Conservation (phyloP, 2,113 vertebrate genomes). For the Uria lomvia region DNA sequence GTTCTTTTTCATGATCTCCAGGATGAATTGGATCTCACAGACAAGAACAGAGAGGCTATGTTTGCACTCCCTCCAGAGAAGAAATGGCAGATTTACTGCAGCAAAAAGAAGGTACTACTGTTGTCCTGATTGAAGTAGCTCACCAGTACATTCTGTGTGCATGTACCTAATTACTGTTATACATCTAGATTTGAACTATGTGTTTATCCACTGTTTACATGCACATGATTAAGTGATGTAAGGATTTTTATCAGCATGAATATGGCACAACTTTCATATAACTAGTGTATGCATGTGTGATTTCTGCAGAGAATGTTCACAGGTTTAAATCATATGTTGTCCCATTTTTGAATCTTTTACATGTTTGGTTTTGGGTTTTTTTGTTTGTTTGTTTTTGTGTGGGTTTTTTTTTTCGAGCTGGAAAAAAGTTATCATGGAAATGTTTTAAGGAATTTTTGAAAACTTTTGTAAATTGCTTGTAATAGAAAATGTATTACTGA, state of each 20-base stretch:
- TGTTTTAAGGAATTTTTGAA: not conserved
- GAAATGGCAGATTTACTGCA: constrained; percentile 99
- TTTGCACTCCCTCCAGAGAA: constrained; percentile 96
- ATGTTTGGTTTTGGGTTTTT: not conserved
- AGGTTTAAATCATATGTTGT: not conserved
- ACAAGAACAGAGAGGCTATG: constrained; percentile 96
- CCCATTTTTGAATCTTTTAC: not conserved
- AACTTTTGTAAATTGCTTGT: not conserved
- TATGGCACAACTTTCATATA: not conserved
- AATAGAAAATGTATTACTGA: not conserved
- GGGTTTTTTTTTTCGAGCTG: not conserved
- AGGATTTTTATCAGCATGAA: not conserved
- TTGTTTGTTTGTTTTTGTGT: not conserved
- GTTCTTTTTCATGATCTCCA: constrained; percentile 50
- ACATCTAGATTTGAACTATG: not conserved
- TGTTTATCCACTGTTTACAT: not conserved
- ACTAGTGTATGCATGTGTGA: not conserved
- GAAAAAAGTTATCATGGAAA: not conserved
- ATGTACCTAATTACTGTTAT: not conserved
- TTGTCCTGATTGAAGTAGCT: not conserved
- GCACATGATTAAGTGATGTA: not conserved
- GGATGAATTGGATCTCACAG: constrained; percentile 97
- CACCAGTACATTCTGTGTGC: not conserved
- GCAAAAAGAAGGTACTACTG: constrained; percentile 91
- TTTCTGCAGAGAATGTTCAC: not conserved